phyloP scores from a whole-genome alignment of 1,140 invertebrate species.

The Panagrolaimus sp. region DNA sequence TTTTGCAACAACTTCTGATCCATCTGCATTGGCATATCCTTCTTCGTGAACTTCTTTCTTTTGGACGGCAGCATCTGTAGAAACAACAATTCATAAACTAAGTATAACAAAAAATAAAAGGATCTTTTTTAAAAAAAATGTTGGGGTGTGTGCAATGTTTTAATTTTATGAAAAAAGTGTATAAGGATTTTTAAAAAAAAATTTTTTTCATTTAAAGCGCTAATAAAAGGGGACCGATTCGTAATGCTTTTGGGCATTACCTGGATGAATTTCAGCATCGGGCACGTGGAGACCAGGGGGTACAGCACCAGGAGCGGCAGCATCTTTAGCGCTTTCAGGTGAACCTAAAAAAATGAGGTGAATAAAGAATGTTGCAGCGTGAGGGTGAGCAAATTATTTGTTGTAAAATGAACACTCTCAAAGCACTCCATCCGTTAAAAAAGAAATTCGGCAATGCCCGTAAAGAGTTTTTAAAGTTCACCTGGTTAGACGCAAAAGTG shows the following conservation, averaged over 20 bases:
- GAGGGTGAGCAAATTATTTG: too few relatives aligned
- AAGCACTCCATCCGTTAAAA: too few relatives aligned
- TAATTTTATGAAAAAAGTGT: conserved; percentile 6
- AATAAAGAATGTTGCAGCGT: too few relatives aligned
- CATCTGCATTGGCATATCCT: conserved; percentile 46
- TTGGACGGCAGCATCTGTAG: conserved; percentile 23
- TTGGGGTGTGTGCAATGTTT: conserved; percentile 4
- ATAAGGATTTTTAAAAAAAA: not conserved
- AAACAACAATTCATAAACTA: conserved; percentile 1
- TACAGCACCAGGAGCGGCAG: not conserved
- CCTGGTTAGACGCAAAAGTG: too few relatives aligned
- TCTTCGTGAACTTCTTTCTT: conserved; percentile 45
- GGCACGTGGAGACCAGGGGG: conserved; percentile 3
- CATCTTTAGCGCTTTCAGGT: conserved; percentile 3
- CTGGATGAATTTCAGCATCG: conserved; percentile 7
- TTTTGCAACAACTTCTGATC: conserved; percentile 48
- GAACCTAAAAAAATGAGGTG: conserved; percentile 1
- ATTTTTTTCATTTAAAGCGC: too few relatives aligned
- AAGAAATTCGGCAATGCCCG: too few relatives aligned
- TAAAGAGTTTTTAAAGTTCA: too few relatives aligned
- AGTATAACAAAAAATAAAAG: conserved; percentile 12
- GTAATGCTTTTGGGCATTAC: not conserved
- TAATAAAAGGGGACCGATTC: too few relatives aligned
- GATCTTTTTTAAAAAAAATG: not conserved
- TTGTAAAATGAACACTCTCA: too few relatives aligned